These are phyloP conservation scores for Sisyra nigra DNA, from an alignment of 2,888 invertebrate genomes.

Conservation along the genomic window DNA sequence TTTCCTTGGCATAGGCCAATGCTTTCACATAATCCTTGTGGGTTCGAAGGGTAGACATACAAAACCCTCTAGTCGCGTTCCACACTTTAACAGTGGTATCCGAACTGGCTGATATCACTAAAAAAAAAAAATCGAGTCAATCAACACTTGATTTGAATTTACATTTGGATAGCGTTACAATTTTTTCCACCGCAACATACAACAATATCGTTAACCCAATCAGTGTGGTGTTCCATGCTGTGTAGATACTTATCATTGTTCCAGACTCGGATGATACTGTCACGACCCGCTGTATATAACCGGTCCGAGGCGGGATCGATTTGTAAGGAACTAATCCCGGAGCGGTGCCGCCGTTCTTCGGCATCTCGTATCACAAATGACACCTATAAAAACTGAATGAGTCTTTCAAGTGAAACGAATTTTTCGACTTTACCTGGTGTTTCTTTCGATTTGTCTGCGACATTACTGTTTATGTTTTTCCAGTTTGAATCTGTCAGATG, in stretches of 20 bases:
- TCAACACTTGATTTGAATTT: not conserved
- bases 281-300: constrained; percentile 90
- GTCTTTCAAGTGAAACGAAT: constrained; percentile 2
- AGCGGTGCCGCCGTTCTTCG: constrained; percentile 83
- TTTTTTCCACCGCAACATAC: constrained; percentile 94
- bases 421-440: constrained; percentile 21
- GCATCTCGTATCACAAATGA: constrained; percentile 97
- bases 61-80: constrained; percentile 98
- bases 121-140: constrained; percentile 16
- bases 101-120: constrained; percentile 96
- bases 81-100: constrained; percentile 99
- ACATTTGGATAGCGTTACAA: constrained; percentile 32
- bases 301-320: constrained; percentile 75
- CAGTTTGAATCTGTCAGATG: too few relatives aligned
- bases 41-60: constrained; percentile 95
- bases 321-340: constrained; percentile 92
- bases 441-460: constrained; percentile 26
- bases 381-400: constrained; percentile 42
- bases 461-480: constrained; percentile 20
- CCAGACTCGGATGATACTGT: constrained; percentile 93
- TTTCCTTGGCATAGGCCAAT: constrained; percentile 91
- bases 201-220: constrained; percentile 99
- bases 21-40: constrained; percentile 98
- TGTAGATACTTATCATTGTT: constrained; percentile 75
- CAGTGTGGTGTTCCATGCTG: constrained; percentile 99